These are phyloP conservation scores for Orientallactaga sibirica DNA, from an alignment of 2,797 vertebrate species.

Conservation along the genomic window DNA sequence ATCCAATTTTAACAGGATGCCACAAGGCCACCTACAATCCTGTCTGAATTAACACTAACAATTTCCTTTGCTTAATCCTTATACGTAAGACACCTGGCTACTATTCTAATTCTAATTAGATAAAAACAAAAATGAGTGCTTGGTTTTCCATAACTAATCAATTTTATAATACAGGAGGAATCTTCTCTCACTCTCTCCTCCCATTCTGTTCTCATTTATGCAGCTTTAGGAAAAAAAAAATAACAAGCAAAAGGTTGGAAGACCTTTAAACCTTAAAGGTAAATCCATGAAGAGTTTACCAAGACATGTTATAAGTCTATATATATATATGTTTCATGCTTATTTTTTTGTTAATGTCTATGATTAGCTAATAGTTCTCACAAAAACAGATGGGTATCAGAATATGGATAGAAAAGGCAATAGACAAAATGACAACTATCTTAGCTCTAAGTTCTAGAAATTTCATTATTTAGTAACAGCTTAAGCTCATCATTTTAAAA, in stretches of 20 bases:
- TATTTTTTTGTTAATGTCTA: neutral
- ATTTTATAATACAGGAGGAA: neutral
- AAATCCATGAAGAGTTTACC: conserved; percentile 16
- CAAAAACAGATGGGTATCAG: conserved; percentile 71
- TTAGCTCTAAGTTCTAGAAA: conserved; percentile 45
- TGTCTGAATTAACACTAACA: neutral
- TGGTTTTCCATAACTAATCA: neutral
- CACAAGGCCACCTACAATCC: neutral
- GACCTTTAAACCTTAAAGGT: neutral
- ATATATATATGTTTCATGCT: neutral
- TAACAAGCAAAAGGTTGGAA: neutral
- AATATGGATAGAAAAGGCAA: conserved; percentile 46
- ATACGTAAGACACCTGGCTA: neutral
- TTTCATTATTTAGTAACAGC: conserved; percentile 18
- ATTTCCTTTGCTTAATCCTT: neutral
- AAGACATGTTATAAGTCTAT: neutral
- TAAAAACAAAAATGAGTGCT: conserved; percentile 24
- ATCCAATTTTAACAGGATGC: neutral
- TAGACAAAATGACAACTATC: conserved; percentile 60
- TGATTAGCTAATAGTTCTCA: conserved; percentile 53
- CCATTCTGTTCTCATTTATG: neutral
- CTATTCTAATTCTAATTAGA: neutral
- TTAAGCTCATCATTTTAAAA: conserved; percentile 66
- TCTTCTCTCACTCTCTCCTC: neutral
- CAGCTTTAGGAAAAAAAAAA: conserved; percentile 6